Percentiles rank a stretch among this genome's conserved stretches.
Evolutionary conservation across 2,888 invertebrate species (phyloP).

Genomic region (Matsumyia berberina): DNA sequence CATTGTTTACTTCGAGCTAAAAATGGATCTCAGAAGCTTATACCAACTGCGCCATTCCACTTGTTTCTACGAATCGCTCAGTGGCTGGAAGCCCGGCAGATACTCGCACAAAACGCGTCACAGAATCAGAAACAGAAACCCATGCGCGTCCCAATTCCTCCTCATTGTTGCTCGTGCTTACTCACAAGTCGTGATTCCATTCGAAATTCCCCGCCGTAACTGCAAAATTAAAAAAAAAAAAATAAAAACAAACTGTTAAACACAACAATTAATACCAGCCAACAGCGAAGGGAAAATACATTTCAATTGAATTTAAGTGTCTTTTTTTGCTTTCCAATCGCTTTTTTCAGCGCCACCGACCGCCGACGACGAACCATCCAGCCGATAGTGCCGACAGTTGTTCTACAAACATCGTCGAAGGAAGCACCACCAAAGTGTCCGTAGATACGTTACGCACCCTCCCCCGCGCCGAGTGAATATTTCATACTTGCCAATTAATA

Average conservation of each 20-base stretch:
- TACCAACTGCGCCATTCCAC: background rate
- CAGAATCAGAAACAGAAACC: slow-evolving; percentile 34
- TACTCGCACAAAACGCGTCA: slow-evolving; percentile 23
- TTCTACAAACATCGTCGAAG: slow-evolving; percentile 54
- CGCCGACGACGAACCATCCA: slow-evolving; percentile 32
- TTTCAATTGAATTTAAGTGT: slow-evolving; percentile 28
- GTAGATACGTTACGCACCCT: slow-evolving; percentile 2
- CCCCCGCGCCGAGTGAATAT: slow-evolving; percentile 15
- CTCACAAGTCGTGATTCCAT: slow-evolving; percentile 55
- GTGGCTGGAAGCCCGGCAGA: slow-evolving; percentile 18
- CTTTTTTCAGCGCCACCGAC: slow-evolving; percentile 27
- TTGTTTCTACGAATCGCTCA: background rate
- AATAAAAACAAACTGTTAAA: slow-evolving; percentile 16
- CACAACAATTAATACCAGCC: slow-evolving; percentile 32
- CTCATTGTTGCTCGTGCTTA: slow-evolving; percentile 36
- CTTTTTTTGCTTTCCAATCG: slow-evolving; percentile 43
- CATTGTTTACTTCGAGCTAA: slow-evolving; percentile 18
- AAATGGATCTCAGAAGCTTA: slow-evolving; percentile 27
- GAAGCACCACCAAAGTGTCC: slow-evolving; percentile 2
- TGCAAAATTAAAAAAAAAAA: slow-evolving; percentile 4
- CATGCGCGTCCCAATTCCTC: slow-evolving; percentile 44
- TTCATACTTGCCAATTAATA: slow-evolving; percentile 17
- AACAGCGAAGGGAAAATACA: slow-evolving; percentile 40
- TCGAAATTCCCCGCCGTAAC: slow-evolving; percentile 57
- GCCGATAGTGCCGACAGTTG: slow-evolving; percentile 60